Conservation (phyloP, 2,113 vertebrate species). For the Smithornis capensis region DNA sequence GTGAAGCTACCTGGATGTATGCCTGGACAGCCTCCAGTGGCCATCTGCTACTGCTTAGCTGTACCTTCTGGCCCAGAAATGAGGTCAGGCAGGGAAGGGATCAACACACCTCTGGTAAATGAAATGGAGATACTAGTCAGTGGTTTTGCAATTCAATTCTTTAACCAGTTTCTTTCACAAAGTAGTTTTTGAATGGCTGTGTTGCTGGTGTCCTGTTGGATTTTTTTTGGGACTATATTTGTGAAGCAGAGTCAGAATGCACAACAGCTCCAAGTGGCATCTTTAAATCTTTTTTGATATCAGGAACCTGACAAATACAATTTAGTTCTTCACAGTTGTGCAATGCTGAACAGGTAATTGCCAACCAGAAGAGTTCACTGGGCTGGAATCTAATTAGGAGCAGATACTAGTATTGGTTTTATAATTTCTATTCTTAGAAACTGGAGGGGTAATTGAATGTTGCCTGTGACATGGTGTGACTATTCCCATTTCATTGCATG, state of each 20-base stretch:
- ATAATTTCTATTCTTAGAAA: neutral
- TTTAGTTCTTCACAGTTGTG: neutral
- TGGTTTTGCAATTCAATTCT: neutral
- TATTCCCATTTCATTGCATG: neutral
- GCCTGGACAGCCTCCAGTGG: neutral
- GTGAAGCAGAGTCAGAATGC: neutral
- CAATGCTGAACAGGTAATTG: neutral
- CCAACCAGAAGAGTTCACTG: neutral
- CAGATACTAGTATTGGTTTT: neutral
- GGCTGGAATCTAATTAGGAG: neutral
- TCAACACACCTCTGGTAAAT: neutral
- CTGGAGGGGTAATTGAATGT: neutral
- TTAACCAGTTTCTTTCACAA: neutral
- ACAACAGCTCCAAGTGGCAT: neutral
- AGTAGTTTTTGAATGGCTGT: neutral
- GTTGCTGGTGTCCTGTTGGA: neutral
- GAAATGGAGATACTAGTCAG: neutral
- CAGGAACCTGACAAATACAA: neutral
- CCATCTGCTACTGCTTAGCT: slow-evolving; percentile 38
- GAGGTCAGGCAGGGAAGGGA: neutral
- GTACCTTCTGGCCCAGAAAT: neutral
- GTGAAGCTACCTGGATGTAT: slow-evolving; percentile 13
- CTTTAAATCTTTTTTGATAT: neutral
- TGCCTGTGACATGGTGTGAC: neutral
- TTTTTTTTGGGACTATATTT: neutral